Evolutionary conservation across 2,113 vertebrate species (phyloP).

Genomic region (Lipophrys pholis): DNA sequence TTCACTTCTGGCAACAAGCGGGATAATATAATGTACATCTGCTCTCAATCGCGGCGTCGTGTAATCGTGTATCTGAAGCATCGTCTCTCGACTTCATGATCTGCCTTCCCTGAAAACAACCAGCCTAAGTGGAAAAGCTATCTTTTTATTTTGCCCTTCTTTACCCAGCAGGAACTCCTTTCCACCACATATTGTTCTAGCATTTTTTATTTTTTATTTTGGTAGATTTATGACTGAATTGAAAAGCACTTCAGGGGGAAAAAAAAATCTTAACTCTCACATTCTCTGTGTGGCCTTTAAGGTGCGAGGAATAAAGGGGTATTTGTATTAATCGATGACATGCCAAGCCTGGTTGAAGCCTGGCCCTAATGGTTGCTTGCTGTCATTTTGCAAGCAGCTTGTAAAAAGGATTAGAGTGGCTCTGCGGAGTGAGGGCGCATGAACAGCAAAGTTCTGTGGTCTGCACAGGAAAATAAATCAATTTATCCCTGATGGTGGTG

Average conservation of each 20-base stretch:
- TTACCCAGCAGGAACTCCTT: conserved; percentile 26
- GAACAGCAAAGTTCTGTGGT: conserved; percentile 77
- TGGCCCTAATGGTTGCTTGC: conserved; percentile 74
- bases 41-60: conserved; percentile 17
- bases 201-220: conserved; percentile 47
- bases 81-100: conserved; percentile 17
- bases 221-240: conserved; percentile 65
- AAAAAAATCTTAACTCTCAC: conserved; percentile 38
- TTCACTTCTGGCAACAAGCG: conserved; percentile 20
- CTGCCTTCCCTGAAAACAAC: conserved; percentile 15
- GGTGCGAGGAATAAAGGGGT: conserved; percentile 70
- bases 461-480: conserved; percentile 78
- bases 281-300: conserved; percentile 71
- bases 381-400: conserved; percentile 78
- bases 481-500: conserved; percentile 74
- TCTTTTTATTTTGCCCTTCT: conserved; percentile 27
- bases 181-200: conserved; percentile 41
- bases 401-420: conserved; percentile 73
- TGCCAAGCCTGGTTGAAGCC: conserved; percentile 63
- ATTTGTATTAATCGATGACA: conserved; percentile 78
- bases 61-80: conserved; percentile 17
- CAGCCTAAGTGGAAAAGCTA: conserved; percentile 10
- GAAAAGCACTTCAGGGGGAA: conserved; percentile 59
- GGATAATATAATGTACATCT: conserved; percentile 15
- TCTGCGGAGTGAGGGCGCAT: conserved; percentile 54